Conservation (phyloP, 2,797 vertebrate genomes). For the Cichlasoma orientale region DNA sequence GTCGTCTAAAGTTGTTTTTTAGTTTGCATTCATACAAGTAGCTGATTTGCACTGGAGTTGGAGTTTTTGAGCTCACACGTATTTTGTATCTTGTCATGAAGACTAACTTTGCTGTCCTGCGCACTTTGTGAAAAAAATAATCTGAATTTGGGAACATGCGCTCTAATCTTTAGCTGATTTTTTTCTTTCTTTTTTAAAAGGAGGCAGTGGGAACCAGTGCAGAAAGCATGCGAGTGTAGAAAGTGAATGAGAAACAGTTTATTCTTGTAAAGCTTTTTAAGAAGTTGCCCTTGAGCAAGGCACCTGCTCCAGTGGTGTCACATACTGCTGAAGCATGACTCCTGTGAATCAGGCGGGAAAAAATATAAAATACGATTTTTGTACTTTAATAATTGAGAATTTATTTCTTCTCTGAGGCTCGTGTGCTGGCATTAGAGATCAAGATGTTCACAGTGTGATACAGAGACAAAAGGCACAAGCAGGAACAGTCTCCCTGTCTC, state of each 20-base stretch:
- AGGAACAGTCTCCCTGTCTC: background rate
- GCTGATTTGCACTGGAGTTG: background rate
- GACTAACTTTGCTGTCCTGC: background rate
- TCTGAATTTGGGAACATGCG: background rate
- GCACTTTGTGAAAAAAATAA: background rate
- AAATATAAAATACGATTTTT: accelerated
- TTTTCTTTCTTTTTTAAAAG: background rate
- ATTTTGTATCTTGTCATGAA: background rate
- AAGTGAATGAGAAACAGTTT: constrained; percentile 12
- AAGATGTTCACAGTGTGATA: background rate
- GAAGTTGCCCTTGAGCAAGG: background rate
- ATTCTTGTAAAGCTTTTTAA: background rate
- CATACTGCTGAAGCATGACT: background rate
- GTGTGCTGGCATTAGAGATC: background rate
- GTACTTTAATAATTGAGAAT: background rate
- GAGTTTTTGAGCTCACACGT: background rate
- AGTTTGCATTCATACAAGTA: background rate
- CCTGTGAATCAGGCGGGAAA: background rate
- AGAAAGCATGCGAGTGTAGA: background rate
- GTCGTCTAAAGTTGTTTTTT: background rate
- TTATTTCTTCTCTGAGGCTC: background rate
- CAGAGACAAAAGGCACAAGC: background rate
- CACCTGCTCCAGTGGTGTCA: background rate
- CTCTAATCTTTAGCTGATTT: background rate
- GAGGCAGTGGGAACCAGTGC: background rate